Conservation (phyloP, 2,113 vertebrate genomes). For the Muntiacus reevesi region DNA sequence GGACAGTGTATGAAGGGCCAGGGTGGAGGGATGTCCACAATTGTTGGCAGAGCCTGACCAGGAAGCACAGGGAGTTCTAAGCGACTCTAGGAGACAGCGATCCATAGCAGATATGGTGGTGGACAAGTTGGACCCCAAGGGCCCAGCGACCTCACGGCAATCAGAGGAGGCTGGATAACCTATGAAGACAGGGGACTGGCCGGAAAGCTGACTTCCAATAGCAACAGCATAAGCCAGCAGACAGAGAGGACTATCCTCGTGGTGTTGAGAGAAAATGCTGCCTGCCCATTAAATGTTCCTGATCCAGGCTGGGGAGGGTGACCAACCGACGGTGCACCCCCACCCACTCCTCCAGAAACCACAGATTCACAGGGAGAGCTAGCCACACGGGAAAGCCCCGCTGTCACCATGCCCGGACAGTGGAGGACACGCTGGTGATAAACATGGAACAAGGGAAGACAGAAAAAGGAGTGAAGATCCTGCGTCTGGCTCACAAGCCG, state of each 20-base stretch:
- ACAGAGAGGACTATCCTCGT: neutral
- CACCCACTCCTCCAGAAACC: neutral
- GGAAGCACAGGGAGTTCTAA: neutral
- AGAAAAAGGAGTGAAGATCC: neutral
- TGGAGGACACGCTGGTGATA: rapidly evolving
- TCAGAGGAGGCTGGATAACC: neutral
- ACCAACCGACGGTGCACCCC: neutral
- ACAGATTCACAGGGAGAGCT: neutral
- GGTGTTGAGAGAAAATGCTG: neutral
- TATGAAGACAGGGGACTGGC: neutral
- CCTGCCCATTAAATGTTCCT: neutral
- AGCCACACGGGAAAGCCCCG: rapidly evolving
- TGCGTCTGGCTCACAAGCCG: rapidly evolving
- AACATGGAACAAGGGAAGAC: neutral
- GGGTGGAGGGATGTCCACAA: neutral
- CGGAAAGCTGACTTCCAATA: neutral
- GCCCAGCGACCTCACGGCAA: rapidly evolving
- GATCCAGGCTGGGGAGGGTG: neutral
- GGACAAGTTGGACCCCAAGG: neutral
- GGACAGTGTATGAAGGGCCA: neutral
- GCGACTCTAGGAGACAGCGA: neutral
- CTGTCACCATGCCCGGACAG: rapidly evolving
- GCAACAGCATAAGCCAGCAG: neutral
- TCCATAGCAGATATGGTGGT: rapidly evolving
- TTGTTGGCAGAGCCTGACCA: neutral